A percentile compares a stretch with the other conserved stretches of the same genome.
Conservation (phyloP, 2,113 vertebrate genomes). For the Hystrix cristata region DNA sequence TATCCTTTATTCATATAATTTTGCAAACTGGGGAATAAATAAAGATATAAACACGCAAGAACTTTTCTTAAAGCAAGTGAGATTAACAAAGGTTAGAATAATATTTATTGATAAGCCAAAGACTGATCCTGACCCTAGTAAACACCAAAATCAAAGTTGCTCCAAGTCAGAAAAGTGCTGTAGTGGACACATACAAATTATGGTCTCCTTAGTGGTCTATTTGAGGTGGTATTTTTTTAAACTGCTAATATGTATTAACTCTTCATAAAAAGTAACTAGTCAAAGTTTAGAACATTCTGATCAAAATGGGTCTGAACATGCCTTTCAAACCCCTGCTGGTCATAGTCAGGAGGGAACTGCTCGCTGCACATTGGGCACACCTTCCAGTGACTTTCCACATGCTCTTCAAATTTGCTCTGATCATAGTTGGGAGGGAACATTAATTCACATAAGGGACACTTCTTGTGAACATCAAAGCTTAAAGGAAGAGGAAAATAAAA, state of each 20-base stretch:
- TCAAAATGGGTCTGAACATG: conserved; percentile 98
- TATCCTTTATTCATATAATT: conserved; percentile 75
- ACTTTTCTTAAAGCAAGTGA: conserved; percentile 77
- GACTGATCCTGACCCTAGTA: conserved; percentile 46
- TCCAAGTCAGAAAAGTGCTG: conserved; percentile 73
- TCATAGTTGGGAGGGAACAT: conserved; percentile 99
- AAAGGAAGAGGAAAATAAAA: conserved; percentile 50
- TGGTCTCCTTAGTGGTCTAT: conserved; percentile 57
- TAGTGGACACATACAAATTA: conserved; percentile 20
- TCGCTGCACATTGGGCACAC: conserved; percentile 99
- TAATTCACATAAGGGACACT: conserved; percentile 96
- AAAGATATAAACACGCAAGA: conserved; percentile 78
- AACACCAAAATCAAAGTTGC: conserved; percentile 70
- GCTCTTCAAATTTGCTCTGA: conserved; percentile 98
- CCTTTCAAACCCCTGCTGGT: conserved; percentile 97
- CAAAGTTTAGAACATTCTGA: conserved; percentile 93
- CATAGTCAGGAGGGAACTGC: conserved; percentile 97
- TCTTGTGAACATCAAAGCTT: conserved; percentile 96
- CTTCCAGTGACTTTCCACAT: conserved; percentile 99
- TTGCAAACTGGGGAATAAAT: conserved; percentile 83
- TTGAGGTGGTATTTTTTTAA: conserved; percentile 33
- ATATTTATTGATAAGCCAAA: conserved; percentile 75
- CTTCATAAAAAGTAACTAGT: conserved; percentile 86
- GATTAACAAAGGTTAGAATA: conserved; percentile 78
- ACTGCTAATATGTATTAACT: conserved; percentile 79